phyloP scores from a whole-genome alignment of 2,113 vertebrate species.

The Dendropsophus ebraccatus region DNA sequence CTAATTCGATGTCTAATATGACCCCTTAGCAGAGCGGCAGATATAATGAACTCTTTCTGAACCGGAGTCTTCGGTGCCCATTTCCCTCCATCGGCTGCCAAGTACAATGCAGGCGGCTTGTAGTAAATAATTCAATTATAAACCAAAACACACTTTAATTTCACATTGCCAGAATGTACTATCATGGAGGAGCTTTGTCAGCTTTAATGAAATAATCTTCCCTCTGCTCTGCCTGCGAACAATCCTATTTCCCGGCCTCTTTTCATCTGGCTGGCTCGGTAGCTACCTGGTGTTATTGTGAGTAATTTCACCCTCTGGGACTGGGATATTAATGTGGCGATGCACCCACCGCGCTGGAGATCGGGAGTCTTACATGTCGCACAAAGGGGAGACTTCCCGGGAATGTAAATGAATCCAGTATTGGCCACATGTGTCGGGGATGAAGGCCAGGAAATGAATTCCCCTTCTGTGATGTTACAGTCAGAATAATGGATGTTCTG shows the following conservation, averaged over 20 bases:
- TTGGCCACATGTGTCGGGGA: background rate
- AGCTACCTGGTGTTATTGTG: conserved; percentile 34
- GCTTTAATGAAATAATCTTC: conserved; percentile 45
- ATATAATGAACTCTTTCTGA: conserved; percentile 4
- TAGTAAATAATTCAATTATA: conserved; percentile 45
- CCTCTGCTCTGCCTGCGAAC: conserved; percentile 36
- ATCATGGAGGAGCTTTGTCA: conserved; percentile 26
- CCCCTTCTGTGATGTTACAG: background rate
- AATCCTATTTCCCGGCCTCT: conserved; percentile 36
- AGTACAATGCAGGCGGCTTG: conserved; percentile 22
- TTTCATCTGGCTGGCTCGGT: conserved; percentile 6
- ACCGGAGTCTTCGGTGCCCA: background rate
- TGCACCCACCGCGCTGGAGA: conserved; percentile 14
- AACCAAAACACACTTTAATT: conserved; percentile 30
- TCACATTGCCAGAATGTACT: conserved; percentile 30
- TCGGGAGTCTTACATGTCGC: background rate
- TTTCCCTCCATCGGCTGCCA: conserved; percentile 19
- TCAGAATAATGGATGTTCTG: background rate
- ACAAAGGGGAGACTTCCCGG: conserved; percentile 7
- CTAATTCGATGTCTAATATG: background rate
- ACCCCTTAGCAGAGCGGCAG: background rate
- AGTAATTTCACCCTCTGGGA: conserved; percentile 43
- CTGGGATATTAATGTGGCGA: conserved; percentile 34
- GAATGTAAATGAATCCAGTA: conserved; percentile 17
- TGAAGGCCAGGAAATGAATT: background rate